Conservation (phyloP, 2,113 vertebrate genomes). For the Scomber japonicus region DNA sequence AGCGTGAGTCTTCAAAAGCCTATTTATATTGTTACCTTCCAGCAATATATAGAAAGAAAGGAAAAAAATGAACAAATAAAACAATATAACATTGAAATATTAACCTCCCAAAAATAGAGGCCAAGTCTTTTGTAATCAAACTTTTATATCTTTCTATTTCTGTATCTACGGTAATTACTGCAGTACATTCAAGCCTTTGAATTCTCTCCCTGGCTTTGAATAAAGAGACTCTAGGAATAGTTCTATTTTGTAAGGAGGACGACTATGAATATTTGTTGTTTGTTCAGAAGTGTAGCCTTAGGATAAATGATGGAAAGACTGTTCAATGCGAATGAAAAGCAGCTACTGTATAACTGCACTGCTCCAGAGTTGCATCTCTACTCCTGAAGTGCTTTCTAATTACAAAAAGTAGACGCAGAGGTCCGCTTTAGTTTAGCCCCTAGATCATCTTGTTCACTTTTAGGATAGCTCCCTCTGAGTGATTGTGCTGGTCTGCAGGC, state of each 20-base stretch:
- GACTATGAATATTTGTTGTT: slow-evolving; percentile 21
- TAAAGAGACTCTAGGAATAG: slow-evolving; percentile 1
- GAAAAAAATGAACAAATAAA: not conserved
- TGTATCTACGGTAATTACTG: slow-evolving; percentile 10
- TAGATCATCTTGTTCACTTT: slow-evolving; percentile 2
- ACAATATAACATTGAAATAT: slow-evolving; percentile 15
- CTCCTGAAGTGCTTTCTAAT: not conserved
- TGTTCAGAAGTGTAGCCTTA: slow-evolving; percentile 11
- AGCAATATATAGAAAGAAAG: not conserved
- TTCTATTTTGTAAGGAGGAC: not conserved
- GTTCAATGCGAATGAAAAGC: not conserved
- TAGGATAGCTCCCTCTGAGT: not conserved
- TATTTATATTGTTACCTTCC: slow-evolving; percentile 2
- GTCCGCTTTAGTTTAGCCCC: not conserved
- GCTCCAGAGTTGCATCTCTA: not conserved
- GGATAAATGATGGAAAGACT: slow-evolving; percentile 13
- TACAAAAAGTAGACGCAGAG: not conserved
- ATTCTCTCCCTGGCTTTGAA: not conserved
- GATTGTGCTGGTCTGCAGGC: not conserved
- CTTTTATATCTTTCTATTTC: not conserved
- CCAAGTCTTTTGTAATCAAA: slow-evolving; percentile 14
- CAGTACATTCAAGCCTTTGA: not conserved
- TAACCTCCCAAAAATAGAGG: slow-evolving; percentile 1
- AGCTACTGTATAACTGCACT: not conserved
- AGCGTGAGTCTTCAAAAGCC: slow-evolving; percentile 15